Base-by-base conservation (phyloP, 2,888 invertebrate genomes). In the Tenodera sinensis region DNA sequence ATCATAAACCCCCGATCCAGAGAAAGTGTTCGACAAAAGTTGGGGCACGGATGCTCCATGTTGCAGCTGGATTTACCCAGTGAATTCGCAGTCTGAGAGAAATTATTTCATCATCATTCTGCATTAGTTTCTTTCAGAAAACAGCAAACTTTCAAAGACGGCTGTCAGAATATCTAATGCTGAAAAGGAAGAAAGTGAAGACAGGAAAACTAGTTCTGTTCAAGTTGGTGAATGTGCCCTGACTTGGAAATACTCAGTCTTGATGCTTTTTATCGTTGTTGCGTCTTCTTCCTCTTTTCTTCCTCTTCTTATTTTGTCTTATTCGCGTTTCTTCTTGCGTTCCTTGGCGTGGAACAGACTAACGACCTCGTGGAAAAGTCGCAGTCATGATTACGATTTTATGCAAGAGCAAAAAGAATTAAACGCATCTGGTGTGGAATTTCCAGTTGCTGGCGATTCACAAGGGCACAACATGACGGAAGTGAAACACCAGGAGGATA, bases 361-460 rank as follows among this genome's bases (percentile, higher is more conserved):
- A 88, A 88, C 83, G 30, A 83, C 88, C 88, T 30, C 88, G 88
- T 88, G 88, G 88, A 83, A 88, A 88, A 88, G 30, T 88, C 85
- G 42, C 25, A 85, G 85, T 85, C 85, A 54, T 85, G 85, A 85
- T 85, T 54, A 85, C 85, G 85, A 42, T 71, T 71, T 71, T 20
- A 71, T 71, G 54, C 54, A 71, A 25, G 9, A 85, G 27, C n/a
- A 85, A 85, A 42, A 85, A 85, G 54, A 85, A 85, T 42, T 47
- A 85, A 85, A 47, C 42, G n/a, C 54, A 85, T 54, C 42, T 54
- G 42, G 85, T 85, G 85, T 85, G 85, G 34, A 85, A 85, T 85
- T 85, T 85, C 28, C 85, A 85, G 85, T 85, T 54, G 85, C 85
- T n/a, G 15, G 20, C 54, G 20, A 71, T 20, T 71, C 54, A 71